These are phyloP conservation scores for Melanotaenia trifasciata DNA, from an alignment of 2,797 vertebrate genomes.

Conservation along the genomic window DNA sequence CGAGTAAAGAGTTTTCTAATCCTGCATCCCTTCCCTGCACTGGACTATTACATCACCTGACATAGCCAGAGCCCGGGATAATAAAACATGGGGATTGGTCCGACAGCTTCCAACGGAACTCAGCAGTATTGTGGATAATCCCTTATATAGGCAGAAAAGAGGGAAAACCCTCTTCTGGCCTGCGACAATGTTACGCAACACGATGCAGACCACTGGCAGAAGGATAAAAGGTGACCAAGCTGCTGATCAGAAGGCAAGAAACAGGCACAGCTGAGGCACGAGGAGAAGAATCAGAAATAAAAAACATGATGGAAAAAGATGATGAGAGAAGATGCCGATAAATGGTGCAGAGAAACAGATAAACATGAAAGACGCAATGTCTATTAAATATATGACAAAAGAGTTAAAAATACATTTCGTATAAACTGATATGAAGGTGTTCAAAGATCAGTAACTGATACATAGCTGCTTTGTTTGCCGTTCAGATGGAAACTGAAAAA, in stretches of 20 bases:
- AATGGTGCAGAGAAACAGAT: constrained; percentile 1
- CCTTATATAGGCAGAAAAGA: constrained; percentile 43
- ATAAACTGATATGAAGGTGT: too few relatives aligned
- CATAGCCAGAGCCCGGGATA: constrained; percentile 31
- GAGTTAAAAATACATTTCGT: too few relatives aligned
- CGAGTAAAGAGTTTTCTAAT: constrained; percentile 12
- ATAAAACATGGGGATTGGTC: constrained; percentile 35
- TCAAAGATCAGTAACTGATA: too few relatives aligned
- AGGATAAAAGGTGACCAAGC: constrained; percentile 24
- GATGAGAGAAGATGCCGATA: not conserved
- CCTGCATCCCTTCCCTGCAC: constrained; percentile 8
- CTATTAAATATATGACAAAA: too few relatives aligned
- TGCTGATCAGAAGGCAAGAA: not conserved
- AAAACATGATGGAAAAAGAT: not conserved
- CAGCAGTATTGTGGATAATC: constrained; percentile 58
- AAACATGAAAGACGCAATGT: not conserved
- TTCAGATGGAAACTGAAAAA: not conserved
- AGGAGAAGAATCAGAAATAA: not conserved
- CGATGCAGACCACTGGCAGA: constrained; percentile 28
- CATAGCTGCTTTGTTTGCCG: too few relatives aligned
- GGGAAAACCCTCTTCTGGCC: constrained; percentile 52
- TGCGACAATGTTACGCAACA: constrained; percentile 40
- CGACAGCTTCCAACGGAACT: constrained; percentile 41
- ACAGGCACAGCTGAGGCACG: not conserved
- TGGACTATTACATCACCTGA: constrained; percentile 37